Evolutionary conservation across 2,797 vertebrate genomes (phyloP), one percentile per base, ranked within the genome.

Genomic region (Phoxinus dragarum): DNA sequence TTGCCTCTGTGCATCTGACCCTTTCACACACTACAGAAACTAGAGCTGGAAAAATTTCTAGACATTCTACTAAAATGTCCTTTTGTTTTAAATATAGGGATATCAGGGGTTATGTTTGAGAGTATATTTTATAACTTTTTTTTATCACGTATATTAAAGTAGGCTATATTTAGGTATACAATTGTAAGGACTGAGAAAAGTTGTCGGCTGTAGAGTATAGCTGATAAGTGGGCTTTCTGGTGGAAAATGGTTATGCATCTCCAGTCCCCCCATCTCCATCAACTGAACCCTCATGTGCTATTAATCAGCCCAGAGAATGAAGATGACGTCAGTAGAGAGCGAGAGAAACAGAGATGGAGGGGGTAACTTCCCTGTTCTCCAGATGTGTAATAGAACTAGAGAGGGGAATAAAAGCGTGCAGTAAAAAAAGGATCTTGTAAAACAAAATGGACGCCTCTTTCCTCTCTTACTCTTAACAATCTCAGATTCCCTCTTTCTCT

Each of bases 401-500:
- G 77, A 66, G 68, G 69, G 76, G 66, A 84, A 87, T 89, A 88
- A 89, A 89, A 90, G 91, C 85, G 80, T 44, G 88, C 86, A 44
- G 81, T 84, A 91, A 87, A 72, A 87, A 72, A 86, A 84, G 84
- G 69, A 83, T 88, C 78, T 87, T 86, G 74, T 64, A 78, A 68
- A 91, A 89, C 81, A 91, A 85, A 85, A 80, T 80, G 68, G 77
- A 73, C 6, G 77, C 72, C 27, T 72, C 72, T 77, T 44, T 74
- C 72, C 66, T 49, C 52, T 75, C 40, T n/a, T 44, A 38, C 59
- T 64, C 23, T 71, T 82, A 34, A 66, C 74, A 79, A 79, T 90
- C 88, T 88, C 73, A 79, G 86, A 87, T 82, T 87, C 88, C 52
- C 34, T 47, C 42, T 52, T 71, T 66, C 40, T 44, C 64, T 83